These are phyloP conservation scores for Maniola hyperantus DNA, from an alignment of 2,888 invertebrate genomes.

Conservation along the genomic window DNA sequence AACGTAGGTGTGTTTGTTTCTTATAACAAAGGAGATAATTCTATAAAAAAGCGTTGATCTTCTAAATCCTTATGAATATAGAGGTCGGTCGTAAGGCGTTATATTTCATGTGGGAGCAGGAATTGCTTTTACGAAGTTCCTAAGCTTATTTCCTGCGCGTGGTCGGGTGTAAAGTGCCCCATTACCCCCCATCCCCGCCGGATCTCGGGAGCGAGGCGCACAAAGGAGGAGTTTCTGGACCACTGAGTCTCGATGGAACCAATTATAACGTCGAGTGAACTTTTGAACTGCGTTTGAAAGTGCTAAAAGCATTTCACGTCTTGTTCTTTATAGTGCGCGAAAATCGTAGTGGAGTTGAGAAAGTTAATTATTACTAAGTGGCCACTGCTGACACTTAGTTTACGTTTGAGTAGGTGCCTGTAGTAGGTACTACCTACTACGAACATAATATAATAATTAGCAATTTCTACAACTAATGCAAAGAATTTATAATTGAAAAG, in stretches of 20 bases:
- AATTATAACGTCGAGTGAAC: constrained; percentile 51
- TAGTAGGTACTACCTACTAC: background rate
- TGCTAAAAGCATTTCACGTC: constrained; percentile 32
- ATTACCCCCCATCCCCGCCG: constrained; percentile 59
- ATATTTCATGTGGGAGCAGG: constrained; percentile 78
- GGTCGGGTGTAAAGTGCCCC: constrained; percentile 79
- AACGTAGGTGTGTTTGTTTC: background rate
- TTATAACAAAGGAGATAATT: constrained; percentile 47
- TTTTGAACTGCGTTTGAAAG: constrained; percentile 35
- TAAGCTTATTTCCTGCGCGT: constrained; percentile 81
- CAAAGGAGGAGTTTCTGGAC: constrained; percentile 74
- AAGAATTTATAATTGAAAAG: too few relatives aligned
- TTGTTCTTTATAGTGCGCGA: constrained; percentile 18
- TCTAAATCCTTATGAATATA: constrained; percentile 79
- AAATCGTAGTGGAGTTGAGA: background rate
- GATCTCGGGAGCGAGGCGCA: constrained; percentile 49
- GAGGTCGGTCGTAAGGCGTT: constrained; percentile 72
- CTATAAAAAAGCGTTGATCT: constrained; percentile 61
- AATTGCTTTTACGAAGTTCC: constrained; percentile 82
- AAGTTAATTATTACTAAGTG: constrained; percentile 15
- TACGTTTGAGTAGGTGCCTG: background rate
- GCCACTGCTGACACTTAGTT: background rate
- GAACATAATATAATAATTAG: too few relatives aligned
- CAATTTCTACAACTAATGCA: too few relatives aligned
- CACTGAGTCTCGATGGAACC: constrained; percentile 64